phyloP scores from a whole-genome alignment of 2,797 vertebrate species.

The Falco columbarius region DNA sequence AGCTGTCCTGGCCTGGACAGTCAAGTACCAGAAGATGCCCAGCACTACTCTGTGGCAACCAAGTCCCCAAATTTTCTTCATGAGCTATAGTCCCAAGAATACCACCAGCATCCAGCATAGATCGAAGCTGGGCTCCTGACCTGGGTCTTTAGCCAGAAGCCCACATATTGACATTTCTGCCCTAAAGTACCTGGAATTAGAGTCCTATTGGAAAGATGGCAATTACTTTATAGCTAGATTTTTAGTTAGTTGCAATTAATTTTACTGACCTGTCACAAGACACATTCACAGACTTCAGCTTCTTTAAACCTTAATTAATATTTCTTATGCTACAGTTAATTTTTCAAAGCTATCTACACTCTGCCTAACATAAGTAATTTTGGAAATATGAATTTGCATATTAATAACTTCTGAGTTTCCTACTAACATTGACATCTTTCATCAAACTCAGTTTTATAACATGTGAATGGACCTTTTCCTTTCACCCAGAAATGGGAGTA shows the following conservation, averaged over 20 bases:
- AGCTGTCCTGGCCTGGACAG: background rate
- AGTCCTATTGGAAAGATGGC: background rate
- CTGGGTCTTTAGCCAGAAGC: background rate
- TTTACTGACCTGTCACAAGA: background rate
- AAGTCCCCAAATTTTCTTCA: background rate
- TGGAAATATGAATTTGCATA: background rate
- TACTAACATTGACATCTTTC: background rate
- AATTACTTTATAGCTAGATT: background rate
- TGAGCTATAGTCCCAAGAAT: background rate
- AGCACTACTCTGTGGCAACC: background rate
- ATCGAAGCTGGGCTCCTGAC: background rate
- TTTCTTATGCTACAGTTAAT: background rate
- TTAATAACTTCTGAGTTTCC: background rate
- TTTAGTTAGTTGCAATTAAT: background rate
- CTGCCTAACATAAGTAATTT: background rate
- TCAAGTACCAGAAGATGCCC: background rate
- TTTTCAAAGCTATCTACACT: background rate
- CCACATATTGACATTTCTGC: background rate
- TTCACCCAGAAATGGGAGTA: background rate
- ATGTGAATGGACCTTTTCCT: background rate
- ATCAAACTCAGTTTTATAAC: background rate
- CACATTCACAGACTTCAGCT: background rate
- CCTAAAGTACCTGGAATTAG: background rate
- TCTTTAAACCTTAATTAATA: background rate
- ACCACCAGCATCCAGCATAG: background rate